A percentile compares a stretch with the other conserved stretches of the same genome.
phyloP scores from a whole-genome alignment of 2,113 vertebrate genomes.

The Leptocoma aspasia region DNA sequence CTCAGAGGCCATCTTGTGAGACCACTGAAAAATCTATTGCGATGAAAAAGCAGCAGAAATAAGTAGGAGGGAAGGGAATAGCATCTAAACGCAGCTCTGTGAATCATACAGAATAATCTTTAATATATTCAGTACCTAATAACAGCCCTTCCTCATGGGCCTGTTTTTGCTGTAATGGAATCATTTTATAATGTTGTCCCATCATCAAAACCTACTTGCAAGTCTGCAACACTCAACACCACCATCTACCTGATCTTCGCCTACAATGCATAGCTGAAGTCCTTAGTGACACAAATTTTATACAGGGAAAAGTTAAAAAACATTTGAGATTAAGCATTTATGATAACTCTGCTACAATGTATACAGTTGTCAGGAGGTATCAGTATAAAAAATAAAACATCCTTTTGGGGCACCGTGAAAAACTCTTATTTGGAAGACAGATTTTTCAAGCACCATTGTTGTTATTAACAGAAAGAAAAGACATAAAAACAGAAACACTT shows the following conservation, averaged over 20 bases:
- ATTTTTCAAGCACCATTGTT: neutral
- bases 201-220: neutral
- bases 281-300: neutral
- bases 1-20: constrained; percentile 28
- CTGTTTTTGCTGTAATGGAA: neutral
- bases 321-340: neutral
- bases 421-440: neutral
- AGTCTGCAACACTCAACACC: neutral
- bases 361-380: neutral
- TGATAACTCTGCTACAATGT: neutral
- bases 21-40: constrained; percentile 28
- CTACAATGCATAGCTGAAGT: neutral
- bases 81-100: constrained; percentile 51
- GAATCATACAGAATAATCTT: constrained; percentile 63
- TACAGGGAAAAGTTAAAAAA: neutral
- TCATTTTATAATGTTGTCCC: neutral
- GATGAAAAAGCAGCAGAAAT: constrained; percentile 63
- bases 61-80: constrained; percentile 41
- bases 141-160: constrained; percentile 18
- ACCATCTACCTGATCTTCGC: neutral
- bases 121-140: constrained; percentile 63
- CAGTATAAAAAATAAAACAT: neutral
- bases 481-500: neutral
- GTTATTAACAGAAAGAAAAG: neutral
- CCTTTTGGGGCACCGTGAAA: neutral